A percentile compares a stretch with the other conserved stretches of the same genome.
Evolutionary conservation across 2,113 vertebrate species (phyloP).

Genomic region (Apeltes quadracus): DNA sequence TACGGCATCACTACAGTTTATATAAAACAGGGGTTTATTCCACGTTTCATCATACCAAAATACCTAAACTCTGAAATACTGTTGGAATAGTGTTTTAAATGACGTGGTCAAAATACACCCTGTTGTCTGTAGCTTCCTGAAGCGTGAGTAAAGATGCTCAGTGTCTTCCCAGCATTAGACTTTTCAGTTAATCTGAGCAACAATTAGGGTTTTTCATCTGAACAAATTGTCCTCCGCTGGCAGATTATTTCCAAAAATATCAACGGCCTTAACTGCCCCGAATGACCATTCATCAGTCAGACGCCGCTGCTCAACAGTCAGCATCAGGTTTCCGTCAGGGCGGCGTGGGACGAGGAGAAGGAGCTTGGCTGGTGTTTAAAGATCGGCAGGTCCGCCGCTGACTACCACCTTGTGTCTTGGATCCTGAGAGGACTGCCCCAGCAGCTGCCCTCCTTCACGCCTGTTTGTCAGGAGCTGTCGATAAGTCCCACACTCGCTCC

Average conservation of each 20-base stretch:
- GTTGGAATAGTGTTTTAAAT: background rate
- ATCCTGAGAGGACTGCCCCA: constrained; percentile 76
- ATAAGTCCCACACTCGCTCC: constrained; percentile 68
- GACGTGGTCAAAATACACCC: too few relatives aligned
- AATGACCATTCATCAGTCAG: constrained; percentile 19
- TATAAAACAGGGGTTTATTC: background rate
- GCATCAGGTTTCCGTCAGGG: constrained; percentile 55
- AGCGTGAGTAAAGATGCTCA: background rate
- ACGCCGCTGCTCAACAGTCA: constrained; percentile 25
- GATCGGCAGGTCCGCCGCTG: constrained; percentile 56
- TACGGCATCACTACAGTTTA: background rate
- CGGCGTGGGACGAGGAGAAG: constrained; percentile 3
- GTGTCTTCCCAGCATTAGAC: background rate
- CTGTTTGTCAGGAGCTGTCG: constrained; percentile 80
- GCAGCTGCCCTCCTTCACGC: constrained; percentile 81
- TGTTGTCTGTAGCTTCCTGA: background rate
- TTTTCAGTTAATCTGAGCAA: too few relatives aligned
- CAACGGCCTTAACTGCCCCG: background rate
- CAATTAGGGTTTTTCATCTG: background rate
- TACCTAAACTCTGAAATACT: background rate
- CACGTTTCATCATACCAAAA: background rate
- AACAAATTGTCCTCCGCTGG: background rate
- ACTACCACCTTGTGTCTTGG: constrained; percentile 75
- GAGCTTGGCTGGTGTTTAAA: constrained; percentile 50
- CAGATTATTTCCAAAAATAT: constrained; percentile 23